These are phyloP conservation scores for Hydractinia symbiolongicarpus DNA, from an alignment of 30 jellyfish, hydroid and myxozoan species.

Conservation along the genomic window DNA sequence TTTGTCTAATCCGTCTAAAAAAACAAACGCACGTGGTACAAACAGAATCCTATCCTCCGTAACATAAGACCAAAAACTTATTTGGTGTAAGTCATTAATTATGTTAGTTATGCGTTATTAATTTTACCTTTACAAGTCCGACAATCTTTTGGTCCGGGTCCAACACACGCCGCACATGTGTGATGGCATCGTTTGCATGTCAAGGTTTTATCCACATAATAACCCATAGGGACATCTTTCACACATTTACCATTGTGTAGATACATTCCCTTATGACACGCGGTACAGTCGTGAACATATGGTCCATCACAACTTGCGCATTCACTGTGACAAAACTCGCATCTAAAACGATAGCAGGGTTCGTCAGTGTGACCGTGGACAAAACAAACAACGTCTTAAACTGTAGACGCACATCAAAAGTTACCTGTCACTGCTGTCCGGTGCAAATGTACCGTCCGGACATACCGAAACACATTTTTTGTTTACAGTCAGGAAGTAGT, in stretches of 20 bases:
- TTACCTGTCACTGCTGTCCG: constrained; percentile 14
- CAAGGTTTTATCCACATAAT: constrained; percentile 31
- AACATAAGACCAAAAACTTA: not conserved
- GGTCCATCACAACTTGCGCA: constrained; percentile 39
- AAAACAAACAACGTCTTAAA: too few relatives aligned
- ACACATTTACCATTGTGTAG: constrained; percentile 35
- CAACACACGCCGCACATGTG: constrained; percentile 61
- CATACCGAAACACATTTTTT: constrained; percentile 66
- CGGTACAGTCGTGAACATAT: constrained; percentile 24
- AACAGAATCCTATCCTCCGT: not conserved
- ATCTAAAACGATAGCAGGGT: constrained; percentile 1
- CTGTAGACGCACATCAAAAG: not conserved
- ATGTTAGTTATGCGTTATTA: not conserved
- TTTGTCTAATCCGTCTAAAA: constrained; percentile 72
- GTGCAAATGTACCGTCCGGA: constrained; percentile 68
- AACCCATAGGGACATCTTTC: constrained; percentile 21
- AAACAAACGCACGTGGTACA: not conserved
- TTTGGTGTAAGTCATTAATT: not conserved
- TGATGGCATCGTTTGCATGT: constrained; percentile 70
- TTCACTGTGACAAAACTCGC: constrained; percentile 14
- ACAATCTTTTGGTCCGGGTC: constrained; percentile 63
- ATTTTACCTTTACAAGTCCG: constrained; percentile 48
- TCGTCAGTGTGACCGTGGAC: too few relatives aligned
- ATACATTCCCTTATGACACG: constrained; percentile 17
- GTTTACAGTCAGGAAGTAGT: constrained; percentile 36